A percentile compares a stretch with the other conserved stretches of the same genome.
Evolutionary conservation across 1,140 invertebrate species (phyloP).

Genomic region (Lepidurus apus): DNA sequence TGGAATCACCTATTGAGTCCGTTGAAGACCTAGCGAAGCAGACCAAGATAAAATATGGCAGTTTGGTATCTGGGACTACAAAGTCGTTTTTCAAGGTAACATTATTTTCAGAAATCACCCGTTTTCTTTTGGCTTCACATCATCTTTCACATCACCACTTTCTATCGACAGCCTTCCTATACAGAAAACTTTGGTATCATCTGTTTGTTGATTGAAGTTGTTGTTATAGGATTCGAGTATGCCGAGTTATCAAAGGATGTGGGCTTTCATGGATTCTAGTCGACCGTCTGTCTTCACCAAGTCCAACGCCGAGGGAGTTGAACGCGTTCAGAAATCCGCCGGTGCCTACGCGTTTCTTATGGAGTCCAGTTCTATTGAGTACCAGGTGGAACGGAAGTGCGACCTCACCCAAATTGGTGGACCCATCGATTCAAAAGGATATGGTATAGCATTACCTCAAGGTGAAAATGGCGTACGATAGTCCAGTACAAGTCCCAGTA

Average conservation of each 20-base stretch:
- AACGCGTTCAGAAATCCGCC: constrained; percentile 72
- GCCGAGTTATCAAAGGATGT: constrained; percentile 85
- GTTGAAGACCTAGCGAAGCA: constrained; percentile 57
- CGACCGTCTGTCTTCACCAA: constrained; percentile 75
- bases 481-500: background rate
- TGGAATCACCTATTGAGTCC: constrained; percentile 55
- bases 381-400: constrained; percentile 83
- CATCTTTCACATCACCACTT: background rate
- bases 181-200: no score
- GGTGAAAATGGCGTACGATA: constrained; percentile 55
- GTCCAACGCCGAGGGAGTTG: constrained; percentile 78
- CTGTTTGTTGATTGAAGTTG: background rate
- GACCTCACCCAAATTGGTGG: constrained; percentile 84
- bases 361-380: constrained; percentile 90
- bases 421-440: constrained; percentile 84
- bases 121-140: background rate
- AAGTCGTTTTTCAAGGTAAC: constrained; percentile 50
- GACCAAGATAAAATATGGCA: constrained; percentile 56
- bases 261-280: constrained; percentile 85
- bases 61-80: constrained; percentile 50
- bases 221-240: constrained; percentile 78
- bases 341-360: constrained; percentile 87
- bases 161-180: background rate
- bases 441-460: constrained; percentile 86
- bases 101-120: background rate